phyloP scores from a whole-genome alignment of 1,140 invertebrate genomes.

The Leptestheria dahalacensis region DNA sequence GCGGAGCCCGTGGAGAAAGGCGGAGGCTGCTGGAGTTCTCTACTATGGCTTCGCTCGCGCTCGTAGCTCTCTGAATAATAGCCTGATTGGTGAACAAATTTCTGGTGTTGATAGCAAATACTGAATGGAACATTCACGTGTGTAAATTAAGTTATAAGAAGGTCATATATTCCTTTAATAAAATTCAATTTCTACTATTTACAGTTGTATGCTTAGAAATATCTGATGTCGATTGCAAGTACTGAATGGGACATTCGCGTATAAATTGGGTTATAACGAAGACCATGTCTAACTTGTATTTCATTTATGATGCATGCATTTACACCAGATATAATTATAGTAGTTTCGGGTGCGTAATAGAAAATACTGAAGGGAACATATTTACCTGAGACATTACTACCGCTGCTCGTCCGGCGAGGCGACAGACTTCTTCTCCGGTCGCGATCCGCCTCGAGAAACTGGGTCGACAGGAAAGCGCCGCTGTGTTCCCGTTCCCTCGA shows the following conservation, averaged over 20 bases:
- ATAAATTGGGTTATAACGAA: too few relatives aligned
- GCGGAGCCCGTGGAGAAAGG: not conserved
- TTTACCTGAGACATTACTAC: slow-evolving; percentile 25
- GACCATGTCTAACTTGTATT: too few relatives aligned
- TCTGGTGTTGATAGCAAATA: slow-evolving; percentile 3
- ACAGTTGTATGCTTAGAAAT: too few relatives aligned
- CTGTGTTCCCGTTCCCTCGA: not conserved
- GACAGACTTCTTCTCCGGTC: slow-evolving; percentile 28
- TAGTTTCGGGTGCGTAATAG: too few relatives aligned
- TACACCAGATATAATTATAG: too few relatives aligned
- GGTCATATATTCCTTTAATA: too few relatives aligned
- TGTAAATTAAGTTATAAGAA: too few relatives aligned
- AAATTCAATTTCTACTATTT: too few relatives aligned
- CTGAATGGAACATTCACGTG: too few relatives aligned
- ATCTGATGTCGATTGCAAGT: too few relatives aligned
- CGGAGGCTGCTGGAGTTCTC: slow-evolving; percentile 27
- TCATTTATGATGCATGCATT: too few relatives aligned
- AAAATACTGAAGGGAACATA: not conserved
- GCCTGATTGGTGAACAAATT: slow-evolving; percentile 29
- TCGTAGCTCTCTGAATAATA: slow-evolving; percentile 60
- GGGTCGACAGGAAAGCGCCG: not conserved
- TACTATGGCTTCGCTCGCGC: slow-evolving; percentile 37
- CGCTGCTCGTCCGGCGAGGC: slow-evolving; percentile 40
- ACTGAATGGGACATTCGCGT: too few relatives aligned
- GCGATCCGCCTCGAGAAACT: slow-evolving; percentile 21